phyloP scores from a whole-genome alignment of 2,113 vertebrate genomes.

The Mixornis gularis region DNA sequence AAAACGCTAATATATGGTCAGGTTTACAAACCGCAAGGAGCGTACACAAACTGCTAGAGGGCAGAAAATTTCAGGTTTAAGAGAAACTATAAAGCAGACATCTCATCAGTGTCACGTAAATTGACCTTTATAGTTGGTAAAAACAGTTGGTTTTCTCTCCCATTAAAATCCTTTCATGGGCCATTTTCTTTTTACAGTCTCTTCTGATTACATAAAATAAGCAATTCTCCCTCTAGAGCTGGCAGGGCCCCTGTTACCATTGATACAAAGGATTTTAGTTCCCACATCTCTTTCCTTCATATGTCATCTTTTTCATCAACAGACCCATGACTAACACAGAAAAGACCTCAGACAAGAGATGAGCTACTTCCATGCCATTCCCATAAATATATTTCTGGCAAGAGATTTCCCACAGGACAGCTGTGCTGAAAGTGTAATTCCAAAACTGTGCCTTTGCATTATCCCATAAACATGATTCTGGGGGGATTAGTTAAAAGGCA shows the following conservation, averaged over 20 bases:
- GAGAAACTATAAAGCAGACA: background rate
- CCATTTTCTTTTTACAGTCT: background rate
- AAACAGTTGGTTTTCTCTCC: background rate
- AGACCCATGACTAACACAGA: background rate
- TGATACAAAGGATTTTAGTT: background rate
- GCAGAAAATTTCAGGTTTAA: background rate
- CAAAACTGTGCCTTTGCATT: background rate
- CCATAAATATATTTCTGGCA: background rate
- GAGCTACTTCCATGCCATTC: background rate
- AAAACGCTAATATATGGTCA: background rate
- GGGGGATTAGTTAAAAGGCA: background rate
- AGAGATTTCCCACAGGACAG: background rate
- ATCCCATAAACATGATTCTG: background rate
- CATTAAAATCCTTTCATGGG: background rate
- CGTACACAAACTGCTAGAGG: background rate
- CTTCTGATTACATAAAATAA: background rate
- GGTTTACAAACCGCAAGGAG: background rate
- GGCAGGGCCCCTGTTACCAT: background rate
- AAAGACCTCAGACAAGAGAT: background rate
- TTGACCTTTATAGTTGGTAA: background rate
- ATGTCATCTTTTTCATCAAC: background rate
- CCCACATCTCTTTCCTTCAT: background rate
- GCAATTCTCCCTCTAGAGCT: background rate
- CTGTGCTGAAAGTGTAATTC: background rate
- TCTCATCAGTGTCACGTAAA: background rate